These are phyloP conservation scores for Bucorvus abyssinicus DNA, from an alignment of 2,797 vertebrate species.

Conservation along the genomic window DNA sequence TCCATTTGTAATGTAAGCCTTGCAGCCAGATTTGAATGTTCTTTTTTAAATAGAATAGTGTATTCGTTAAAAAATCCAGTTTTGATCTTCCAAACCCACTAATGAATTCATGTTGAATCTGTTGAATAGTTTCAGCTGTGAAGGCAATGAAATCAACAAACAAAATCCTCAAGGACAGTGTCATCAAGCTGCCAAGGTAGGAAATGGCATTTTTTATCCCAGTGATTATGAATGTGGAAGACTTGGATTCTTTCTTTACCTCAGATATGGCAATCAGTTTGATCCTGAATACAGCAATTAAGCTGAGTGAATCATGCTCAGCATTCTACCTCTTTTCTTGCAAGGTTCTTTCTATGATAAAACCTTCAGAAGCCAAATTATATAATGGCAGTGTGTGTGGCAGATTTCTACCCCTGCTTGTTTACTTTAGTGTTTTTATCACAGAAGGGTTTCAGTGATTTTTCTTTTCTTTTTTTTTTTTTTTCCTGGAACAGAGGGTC, in stretches of 20 bases:
- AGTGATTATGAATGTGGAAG: not conserved
- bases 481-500: rapidly evolving
- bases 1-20: not conserved
- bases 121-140: not conserved
- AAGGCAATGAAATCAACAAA: not conserved
- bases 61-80: not conserved
- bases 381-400: rapidly evolving
- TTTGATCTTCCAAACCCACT: not conserved
- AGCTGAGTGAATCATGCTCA: not conserved
- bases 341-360: not conserved
- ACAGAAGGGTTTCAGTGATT: not conserved
- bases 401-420: not conserved
- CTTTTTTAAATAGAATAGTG: not conserved
- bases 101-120: not conserved
- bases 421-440: not conserved
- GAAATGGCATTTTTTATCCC: not conserved
- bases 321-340: not conserved
- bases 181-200: not conserved
- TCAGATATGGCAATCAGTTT: not conserved
- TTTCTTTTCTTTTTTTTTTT: too few relatives aligned
- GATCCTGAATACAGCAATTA: not conserved
- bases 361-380: not conserved
- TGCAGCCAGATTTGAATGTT: not conserved
- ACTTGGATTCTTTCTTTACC: not conserved
- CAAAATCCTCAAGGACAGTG: not conserved